Conservation (phyloP, 2,113 vertebrate genomes). For the Vicugna pacos region DNA sequence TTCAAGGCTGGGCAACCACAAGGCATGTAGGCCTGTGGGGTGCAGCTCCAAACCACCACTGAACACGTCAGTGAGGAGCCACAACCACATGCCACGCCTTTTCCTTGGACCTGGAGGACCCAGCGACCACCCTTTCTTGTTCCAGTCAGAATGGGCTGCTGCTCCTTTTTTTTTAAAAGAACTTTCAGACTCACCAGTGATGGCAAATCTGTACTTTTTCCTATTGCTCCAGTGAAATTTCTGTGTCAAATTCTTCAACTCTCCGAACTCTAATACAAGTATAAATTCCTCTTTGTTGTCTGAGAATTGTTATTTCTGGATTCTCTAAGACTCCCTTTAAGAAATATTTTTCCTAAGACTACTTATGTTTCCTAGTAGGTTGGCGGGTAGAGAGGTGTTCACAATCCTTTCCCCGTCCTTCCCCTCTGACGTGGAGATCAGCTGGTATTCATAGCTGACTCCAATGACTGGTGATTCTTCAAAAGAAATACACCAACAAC, state of each 20-base stretch:
- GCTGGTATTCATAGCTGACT: not conserved
- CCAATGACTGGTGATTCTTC: not conserved
- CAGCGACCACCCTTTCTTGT: not conserved
- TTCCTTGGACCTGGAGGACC: not conserved
- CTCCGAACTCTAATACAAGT: not conserved
- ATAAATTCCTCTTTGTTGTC: not conserved
- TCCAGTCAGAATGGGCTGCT: not conserved
- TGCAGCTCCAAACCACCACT: not conserved
- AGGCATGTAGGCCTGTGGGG: not conserved
- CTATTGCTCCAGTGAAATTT: not conserved
- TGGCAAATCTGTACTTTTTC: not conserved
- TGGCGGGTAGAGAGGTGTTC: not conserved
- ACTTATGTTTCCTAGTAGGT: not conserved
- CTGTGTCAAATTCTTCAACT: not conserved
- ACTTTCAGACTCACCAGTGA: not conserved
- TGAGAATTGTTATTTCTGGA: not conserved
- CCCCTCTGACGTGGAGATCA: not conserved
- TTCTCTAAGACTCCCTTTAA: not conserved
- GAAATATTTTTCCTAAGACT: not conserved
- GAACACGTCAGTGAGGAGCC: not conserved
- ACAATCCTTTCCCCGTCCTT: not conserved
- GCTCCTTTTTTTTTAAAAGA: not conserved
- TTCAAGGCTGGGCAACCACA: not conserved
- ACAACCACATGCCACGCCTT: not conserved
- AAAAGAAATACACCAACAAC: not conserved